Base-by-base conservation (phyloP, 2,113 vertebrate species). In the Megaceryle maxima region DNA sequence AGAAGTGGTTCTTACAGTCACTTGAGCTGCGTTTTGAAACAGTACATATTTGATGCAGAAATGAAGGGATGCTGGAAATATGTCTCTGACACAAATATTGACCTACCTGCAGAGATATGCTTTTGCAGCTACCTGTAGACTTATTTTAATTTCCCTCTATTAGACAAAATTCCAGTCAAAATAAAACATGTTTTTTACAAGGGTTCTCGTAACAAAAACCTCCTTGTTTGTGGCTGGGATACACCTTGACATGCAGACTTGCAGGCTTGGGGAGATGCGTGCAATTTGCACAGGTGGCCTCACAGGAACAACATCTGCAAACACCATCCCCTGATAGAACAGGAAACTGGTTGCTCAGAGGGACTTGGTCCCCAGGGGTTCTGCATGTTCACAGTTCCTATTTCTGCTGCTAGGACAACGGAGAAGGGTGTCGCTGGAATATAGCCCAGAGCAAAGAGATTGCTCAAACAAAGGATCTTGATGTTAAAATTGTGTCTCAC, bases 361-460 rank as follows among this genome's bases (percentile, higher is more conserved):
- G 15, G 18, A 46, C 48, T 73, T 89, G 31, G 10, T 79, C 82
- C 53, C 91, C 60, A 35, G 10, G 68, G 89, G 4, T 79, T 86
- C 67, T 44, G 11, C 26, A 31, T 89, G 59, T 83, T 92, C 83
- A 59, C 74, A 75, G 66, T 68, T 85, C 72, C 46, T 91, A 69
- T 94, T 95, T 94, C 79, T 95, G 44, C 75, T 93, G 22, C 63
- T 90, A 70, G 72, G 76, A 97, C 90, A 96, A 92, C 92, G 64
- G 93, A 83, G 79, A 94, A 95, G 90, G 87, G 74, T 94, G 94
- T 92, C 95, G 70, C 92, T 95, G 95, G 92, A 94, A 84, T 64
- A 48, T 18, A 84, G 90, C 88, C 88, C 83, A 79, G 74, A 92
- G 62, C 82, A 95, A 83, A 93, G 46, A 85, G 20, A 90, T 88